Base-by-base conservation (phyloP, 2,113 vertebrate species). In the Takifugu flavidus region DNA sequence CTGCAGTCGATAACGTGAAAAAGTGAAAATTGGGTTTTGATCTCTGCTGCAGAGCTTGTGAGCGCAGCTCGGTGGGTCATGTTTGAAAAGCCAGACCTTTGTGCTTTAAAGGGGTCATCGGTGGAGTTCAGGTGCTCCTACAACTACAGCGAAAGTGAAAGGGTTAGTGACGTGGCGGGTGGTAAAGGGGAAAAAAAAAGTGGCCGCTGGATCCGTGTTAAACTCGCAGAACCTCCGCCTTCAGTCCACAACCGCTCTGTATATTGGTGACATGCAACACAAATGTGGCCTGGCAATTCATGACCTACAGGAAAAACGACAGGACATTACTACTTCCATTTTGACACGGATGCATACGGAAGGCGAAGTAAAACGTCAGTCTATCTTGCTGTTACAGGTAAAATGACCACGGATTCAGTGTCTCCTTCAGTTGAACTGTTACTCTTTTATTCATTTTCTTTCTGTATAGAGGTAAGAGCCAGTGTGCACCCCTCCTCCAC, bases 291-390 rank as follows among this genome's bases (percentile, higher is more conserved):
- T 84, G 62, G 54, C 4, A 5, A 53, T 82, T 27, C 56, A 73
- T 34, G 31, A 77, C n/a, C 26, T 82, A n/a, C 59, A 49, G 47
- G 43, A n/a, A 47, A 0, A 14, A 13, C 3, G 79, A 84, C 77
- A 25, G 79, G 77, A 49, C 4, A 72, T 68, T 82, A 80, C 57
- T 78, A 66, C 71, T 82, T 82, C 49, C 54, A 50, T 44, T 82
- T 78, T 46, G 59, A 72, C 2, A 77, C 62, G 0, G 2, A 67
- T 0, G 47, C 0, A 0, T 62, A 3, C 20, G 42, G 62, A 39
- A 1, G 46, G 51, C 29, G 4, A 1, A 79, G 69, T 29, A 72
- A 8, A 51, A 0, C 0, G 0, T 75, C 76, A 1, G 27, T 78
- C 10, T 4, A 20, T 58, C 71, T 85, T 39, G 20, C 45, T 34